Conservation (phyloP, 2,888 invertebrate genomes). For the Drosophila anomalata region DNA sequence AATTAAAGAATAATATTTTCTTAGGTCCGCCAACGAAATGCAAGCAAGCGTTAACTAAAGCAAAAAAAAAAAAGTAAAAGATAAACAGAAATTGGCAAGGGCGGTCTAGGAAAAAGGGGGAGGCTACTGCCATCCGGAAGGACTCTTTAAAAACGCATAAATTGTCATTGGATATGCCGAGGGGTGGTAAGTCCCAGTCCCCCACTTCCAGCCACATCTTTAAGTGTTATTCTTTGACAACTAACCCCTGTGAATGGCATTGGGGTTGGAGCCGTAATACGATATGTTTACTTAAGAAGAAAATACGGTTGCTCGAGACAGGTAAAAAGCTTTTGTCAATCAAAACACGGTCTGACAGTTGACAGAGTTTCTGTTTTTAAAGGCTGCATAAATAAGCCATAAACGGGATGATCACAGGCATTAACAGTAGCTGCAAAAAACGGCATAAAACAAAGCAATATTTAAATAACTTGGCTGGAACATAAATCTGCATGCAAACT, state of each 20-base stretch:
- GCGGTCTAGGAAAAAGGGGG: background rate
- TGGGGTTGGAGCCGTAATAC: constrained; percentile 48
- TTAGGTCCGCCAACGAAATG: constrained; percentile 65
- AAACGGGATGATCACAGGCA: constrained; percentile 48
- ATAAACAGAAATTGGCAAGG: constrained; percentile 9
- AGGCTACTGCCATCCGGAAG: constrained; percentile 35
- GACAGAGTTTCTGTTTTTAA: constrained; percentile 72
- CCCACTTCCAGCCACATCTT: constrained; percentile 41
- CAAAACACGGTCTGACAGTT: constrained; percentile 61
- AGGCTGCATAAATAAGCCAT: constrained; percentile 62
- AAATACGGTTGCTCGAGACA: constrained; percentile 22
- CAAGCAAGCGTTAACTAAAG: constrained; percentile 64
- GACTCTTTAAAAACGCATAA: constrained; percentile 76
- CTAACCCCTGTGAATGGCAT: constrained; percentile 60
- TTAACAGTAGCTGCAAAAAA: constrained; percentile 3
- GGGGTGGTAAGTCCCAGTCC: constrained; percentile 13
- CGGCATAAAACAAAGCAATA: constrained; percentile 28
- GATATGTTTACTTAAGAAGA: constrained; percentile 63
- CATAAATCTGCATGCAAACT: constrained; percentile 75
- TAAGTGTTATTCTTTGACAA: constrained; percentile 69
- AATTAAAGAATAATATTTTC: constrained; percentile 78
- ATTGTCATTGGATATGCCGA: constrained; percentile 42
- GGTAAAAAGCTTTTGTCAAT: constrained; percentile 52
- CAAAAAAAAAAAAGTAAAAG: constrained; percentile 18
- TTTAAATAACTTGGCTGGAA: constrained; percentile 43